These are phyloP conservation scores for Dromiciops gliroides DNA, from an alignment of 2,113 vertebrate species.

Conservation along the genomic window DNA sequence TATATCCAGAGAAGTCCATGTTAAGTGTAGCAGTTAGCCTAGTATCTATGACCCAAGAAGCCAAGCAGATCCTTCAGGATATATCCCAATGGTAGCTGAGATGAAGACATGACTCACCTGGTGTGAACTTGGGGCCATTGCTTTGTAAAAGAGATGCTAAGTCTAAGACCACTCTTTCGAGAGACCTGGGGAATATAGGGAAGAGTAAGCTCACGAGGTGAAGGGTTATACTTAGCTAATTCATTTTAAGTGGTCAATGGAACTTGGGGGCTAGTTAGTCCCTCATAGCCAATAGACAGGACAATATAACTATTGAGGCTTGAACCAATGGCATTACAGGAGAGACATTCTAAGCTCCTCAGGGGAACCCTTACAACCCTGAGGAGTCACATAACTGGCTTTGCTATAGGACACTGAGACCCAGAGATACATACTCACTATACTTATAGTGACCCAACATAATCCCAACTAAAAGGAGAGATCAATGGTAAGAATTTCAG, in stretches of 20 bases:
- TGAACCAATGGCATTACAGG: background rate
- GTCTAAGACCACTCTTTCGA: no score
- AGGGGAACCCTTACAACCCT: background rate
- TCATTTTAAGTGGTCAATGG: background rate
- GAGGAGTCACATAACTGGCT: background rate
- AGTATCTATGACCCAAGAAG: background rate
- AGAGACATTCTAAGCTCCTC: background rate
- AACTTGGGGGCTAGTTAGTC: background rate
- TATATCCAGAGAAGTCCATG: background rate
- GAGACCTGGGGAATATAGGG: no score
- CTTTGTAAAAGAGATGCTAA: no score
- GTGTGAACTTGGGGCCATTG: no score
- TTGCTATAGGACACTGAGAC: background rate
- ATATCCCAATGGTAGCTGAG: background rate
- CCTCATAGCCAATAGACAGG: background rate
- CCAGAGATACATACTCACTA: background rate
- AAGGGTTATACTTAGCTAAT: background rate
- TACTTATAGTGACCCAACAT: background rate
- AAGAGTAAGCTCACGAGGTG: no score
- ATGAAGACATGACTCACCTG: background rate
- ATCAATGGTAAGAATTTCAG: background rate
- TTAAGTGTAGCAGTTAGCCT: background rate
- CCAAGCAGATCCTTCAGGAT: background rate
- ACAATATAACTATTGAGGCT: background rate
- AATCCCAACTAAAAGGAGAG: background rate